Evolutionary conservation across 30 jellyfish, hydroid and myxozoan species (phyloP).

Genomic region (Aurelia aurita): DNA sequence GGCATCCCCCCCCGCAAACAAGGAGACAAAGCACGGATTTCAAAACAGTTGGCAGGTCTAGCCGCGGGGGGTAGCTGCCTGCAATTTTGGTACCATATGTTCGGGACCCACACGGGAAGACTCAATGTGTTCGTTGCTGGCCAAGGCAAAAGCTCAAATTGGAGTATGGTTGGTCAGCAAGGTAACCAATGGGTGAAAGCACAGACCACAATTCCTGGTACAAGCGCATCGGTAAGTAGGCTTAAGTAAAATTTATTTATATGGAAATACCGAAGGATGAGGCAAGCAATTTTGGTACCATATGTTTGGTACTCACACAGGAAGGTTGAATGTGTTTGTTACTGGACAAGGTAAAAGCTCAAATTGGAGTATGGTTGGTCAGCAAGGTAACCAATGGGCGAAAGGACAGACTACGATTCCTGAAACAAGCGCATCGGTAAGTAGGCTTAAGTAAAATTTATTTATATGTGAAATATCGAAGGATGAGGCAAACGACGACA

Average conservation of each 20-base stretch:
- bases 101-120: constrained; percentile 74
- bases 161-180: constrained; percentile 84
- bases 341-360: constrained; percentile 27
- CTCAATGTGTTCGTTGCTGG: constrained; percentile 42
- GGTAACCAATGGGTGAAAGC: constrained; percentile 90
- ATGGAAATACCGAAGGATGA: too few relatives aligned
- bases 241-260: too few relatives aligned
- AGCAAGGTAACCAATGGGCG: constrained; percentile 87
- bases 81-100: constrained; percentile 86
- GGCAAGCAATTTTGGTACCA: too few relatives aligned
- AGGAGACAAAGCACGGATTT: constrained; percentile 71
- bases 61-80: constrained; percentile 87
- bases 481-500: too few relatives aligned
- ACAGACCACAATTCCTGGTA: constrained; percentile 60
- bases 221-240: constrained; percentile 64
- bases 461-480: too few relatives aligned
- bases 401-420: constrained; percentile 75
- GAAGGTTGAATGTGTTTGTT: constrained; percentile 50
- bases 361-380: constrained; percentile 77
- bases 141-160: constrained; percentile 30
- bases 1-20: constrained; percentile 63
- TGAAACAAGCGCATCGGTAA: constrained; percentile 70
- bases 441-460: not conserved
- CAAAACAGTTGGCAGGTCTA: constrained; percentile 44
- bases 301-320: constrained; percentile 83